phyloP scores from a whole-genome alignment of 2,888 invertebrate genomes.

The Palloptera scutellata region DNA sequence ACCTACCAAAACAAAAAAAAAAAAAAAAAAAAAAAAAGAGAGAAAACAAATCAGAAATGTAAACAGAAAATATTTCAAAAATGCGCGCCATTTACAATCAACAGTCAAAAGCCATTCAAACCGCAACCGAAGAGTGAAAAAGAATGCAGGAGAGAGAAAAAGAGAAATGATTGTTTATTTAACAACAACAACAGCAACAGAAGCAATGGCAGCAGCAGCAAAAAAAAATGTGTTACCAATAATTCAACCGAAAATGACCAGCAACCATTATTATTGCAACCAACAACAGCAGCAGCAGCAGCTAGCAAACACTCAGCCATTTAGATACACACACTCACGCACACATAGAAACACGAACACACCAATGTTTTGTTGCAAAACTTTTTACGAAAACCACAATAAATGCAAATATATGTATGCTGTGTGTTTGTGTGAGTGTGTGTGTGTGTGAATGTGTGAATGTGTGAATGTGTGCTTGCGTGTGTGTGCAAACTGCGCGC shows the following conservation, averaged over 20 bases:
- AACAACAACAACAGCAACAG: conserved; percentile 19
- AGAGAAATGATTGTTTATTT: too few relatives aligned
- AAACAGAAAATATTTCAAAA: too few relatives aligned
- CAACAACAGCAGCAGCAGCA: conserved; percentile 1
- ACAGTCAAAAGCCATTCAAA: too few relatives aligned
- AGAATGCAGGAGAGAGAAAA: too few relatives aligned
- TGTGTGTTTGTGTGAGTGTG: conserved; percentile 1
- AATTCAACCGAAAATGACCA: too few relatives aligned
- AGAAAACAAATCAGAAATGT: too few relatives aligned
- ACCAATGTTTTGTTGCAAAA: neutral
- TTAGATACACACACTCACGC: conserved; percentile 3
- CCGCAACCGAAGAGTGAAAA: too few relatives aligned
- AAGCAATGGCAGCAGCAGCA: conserved; percentile 11
- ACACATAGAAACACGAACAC: conserved; percentile 35
- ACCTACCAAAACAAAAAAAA: conserved; percentile 37
- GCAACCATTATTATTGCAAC: too few relatives aligned
- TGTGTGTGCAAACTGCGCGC: conserved; percentile 3
- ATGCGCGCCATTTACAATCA: too few relatives aligned
- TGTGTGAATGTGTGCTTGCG: neutral
- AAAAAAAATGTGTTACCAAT: neutral
- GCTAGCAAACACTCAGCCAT: neutral
- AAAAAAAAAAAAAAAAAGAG: conserved; percentile 10
- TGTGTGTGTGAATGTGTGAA: conserved; percentile 1
- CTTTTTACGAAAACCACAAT: conserved; percentile 8
- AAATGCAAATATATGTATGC: neutral